Base-by-base conservation (phyloP, 2,113 vertebrate genomes). In the Oreochromis spilurus region DNA sequence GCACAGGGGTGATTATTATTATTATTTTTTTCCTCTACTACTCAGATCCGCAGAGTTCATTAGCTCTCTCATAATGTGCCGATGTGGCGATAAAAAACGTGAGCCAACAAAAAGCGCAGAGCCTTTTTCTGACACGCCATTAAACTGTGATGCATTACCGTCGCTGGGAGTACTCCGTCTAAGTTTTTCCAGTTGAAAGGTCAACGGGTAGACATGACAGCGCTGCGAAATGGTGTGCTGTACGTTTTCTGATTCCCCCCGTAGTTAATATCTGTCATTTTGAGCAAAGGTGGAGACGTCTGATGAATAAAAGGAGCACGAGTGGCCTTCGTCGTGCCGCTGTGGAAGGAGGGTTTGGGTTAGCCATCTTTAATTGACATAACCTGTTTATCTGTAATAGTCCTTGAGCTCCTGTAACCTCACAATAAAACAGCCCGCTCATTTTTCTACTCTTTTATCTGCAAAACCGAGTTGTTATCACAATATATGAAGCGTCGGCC, bases 321-420 rank as follows among this genome's bases (percentile, higher is more conserved):
- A 14, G 13, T 29, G 12, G 24, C 36, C 4, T 19, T 55, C 43
- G 67, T 77, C 6, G 4, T 60, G 40, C 21, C 34, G 24, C 55
- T n/a, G 53, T 26, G 83, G 43, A 9, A 8, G 45, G 58, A 10
- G 29, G 14, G 21, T 45, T 72, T 45, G 67, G 67, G 67, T 72
- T 72, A 45, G 72, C 83, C 78, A 70, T 89, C 91, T 89, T 75
- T 89, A 93, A 95, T 91, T 85, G 93, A 91, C 91, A 60, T 89
- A 87, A 91, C 83, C 92, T 95, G 96, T 96, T 97, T 97, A 97
- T 97, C 96, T 94, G 95, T 96, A 96, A 97, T 94, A 89, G 91
- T 96, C 97, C 96, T 97, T 96, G 96, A 97, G 96, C 97, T 96
- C 96, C 96, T 94, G 96, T 96, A 97, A 94, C 95, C 89, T 88